Base-by-base conservation (phyloP, 2,113 vertebrate genomes). In the Chloropsis cyanopogon region DNA sequence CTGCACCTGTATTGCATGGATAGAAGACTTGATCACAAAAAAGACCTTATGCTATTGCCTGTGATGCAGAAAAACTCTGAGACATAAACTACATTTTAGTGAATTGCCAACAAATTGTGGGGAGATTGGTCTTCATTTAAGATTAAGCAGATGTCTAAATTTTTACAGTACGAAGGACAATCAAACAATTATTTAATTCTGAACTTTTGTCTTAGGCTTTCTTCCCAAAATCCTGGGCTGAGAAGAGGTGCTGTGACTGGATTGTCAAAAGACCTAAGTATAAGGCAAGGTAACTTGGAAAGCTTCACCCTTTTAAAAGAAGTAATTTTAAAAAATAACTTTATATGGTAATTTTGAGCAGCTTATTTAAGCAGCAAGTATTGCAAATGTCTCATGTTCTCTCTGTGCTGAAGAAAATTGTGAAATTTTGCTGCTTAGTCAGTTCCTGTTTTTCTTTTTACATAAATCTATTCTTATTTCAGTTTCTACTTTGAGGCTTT, bases 361-460 rank as follows among this genome's bases (percentile, higher is more conserved):
- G 10, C 6, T 69, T 35, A 49, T 71, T 78, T 95, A 93, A 90
- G 66, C 41, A 93, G 28, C 57, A 64, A 96, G 20, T 81, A 44
- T 96, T 95, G 90, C 26, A 50, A 95, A 93, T 90, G 13, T 75
- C 22, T 78, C 56, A 16, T n/a, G 10, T 14, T 64, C 79, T 82
- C n/a, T 93, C 95, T 78, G 18, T 46, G 18, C 42, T 69, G 85
- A 88, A 92, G 63, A 97, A 87, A 96, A 83, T 91, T 92, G 93
- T 96, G 97, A 97, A 97, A 97, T 90, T 86, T 68, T 15, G 3
- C 80, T 64, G 73, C 83, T 91, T 72, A 87, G 76, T 95, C 86
- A 97, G 95, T 97, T 97, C 95, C 92, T 97, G 82, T 94, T 97
- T 96, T 95, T 75, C 69, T 95, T 97, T 97, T 96, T 96, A 82